phyloP scores from a whole-genome alignment of 2,888 invertebrate species.

The Drosophila acutilabella region DNA sequence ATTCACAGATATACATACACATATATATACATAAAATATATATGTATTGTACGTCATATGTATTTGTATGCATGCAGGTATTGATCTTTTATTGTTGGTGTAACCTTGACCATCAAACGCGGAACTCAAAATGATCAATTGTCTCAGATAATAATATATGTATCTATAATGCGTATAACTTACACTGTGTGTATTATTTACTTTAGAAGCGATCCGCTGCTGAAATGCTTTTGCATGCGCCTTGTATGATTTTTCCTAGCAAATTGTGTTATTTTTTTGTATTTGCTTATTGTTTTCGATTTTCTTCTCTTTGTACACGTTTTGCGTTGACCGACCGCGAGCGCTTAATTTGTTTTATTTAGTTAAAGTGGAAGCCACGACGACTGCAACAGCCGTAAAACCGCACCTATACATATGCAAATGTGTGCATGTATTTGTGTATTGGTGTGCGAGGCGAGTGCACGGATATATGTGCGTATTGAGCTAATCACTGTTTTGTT shows the following conservation, averaged over 20 bases:
- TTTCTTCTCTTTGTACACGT: conserved; percentile 37
- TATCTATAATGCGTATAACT: conserved; percentile 45
- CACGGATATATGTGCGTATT: conserved; percentile 22
- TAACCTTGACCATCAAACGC: conserved; percentile 74
- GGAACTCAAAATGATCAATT: conserved; percentile 37
- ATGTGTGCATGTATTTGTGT: conserved; percentile 10
- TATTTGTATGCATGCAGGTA: conserved; percentile 23
- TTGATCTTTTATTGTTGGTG: conserved; percentile 51
- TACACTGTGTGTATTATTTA: conserved; percentile 41
- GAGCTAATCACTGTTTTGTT: conserved; percentile 38
- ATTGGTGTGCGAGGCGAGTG: neutral
- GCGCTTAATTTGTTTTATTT: conserved; percentile 68
- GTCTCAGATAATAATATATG: conserved; percentile 27
- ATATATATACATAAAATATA: too few species aligned
- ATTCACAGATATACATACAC: neutral
- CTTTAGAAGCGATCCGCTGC: conserved; percentile 8
- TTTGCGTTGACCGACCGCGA: conserved; percentile 46
- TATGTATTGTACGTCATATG: neutral
- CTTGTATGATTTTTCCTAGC: conserved; percentile 10
- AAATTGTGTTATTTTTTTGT: conserved; percentile 21
- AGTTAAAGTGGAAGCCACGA: conserved; percentile 60
- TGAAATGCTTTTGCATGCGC: conserved; percentile 39
- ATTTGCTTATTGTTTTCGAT: conserved; percentile 33
- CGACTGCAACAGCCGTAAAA: conserved; percentile 29
- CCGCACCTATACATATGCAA: conserved; percentile 24